These are phyloP conservation scores for Clivina fossor DNA, from an alignment of 2,888 invertebrate species.

Conservation along the genomic window DNA sequence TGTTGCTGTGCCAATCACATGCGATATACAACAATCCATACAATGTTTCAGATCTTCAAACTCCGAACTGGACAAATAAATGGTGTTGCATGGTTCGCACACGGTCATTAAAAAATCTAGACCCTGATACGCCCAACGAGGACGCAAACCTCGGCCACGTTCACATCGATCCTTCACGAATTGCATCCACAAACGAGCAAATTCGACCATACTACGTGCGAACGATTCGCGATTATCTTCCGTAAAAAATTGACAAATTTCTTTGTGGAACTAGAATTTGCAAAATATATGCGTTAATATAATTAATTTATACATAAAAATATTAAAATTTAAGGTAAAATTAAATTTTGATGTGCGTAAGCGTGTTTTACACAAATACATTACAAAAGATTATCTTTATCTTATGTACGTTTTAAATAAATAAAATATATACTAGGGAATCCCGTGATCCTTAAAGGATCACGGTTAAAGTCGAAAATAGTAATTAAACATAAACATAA, in stretches of 20 bases:
- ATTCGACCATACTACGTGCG: conserved; percentile 64
- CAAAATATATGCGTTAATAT: too few species aligned
- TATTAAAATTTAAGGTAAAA: conserved; percentile 3
- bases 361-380: too few species aligned
- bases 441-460: too few species aligned
- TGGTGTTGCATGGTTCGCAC: conserved; percentile 81
- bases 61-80: conserved; percentile 72
- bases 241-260: conserved; percentile 66
- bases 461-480: too few species aligned
- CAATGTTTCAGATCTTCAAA: conserved; percentile 77
- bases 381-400: too few species aligned
- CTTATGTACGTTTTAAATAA: too few species aligned
- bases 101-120: conserved; percentile 83
- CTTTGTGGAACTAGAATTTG: conserved; percentile 64
- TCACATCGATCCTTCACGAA: conserved; percentile 86
- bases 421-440: too few species aligned
- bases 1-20: conserved; percentile 70
- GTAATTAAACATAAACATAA: too few species aligned
- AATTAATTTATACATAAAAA: conserved; percentile 14
- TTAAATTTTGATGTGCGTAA: conserved; percentile 6
- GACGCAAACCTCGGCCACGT: conserved; percentile 75
- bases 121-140: conserved; percentile 88
- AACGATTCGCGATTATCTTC: conserved; percentile 53
- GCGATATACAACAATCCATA: conserved; percentile 85
- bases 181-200: conserved; percentile 85